These are phyloP conservation scores for Cryptotis parvus DNA, from an alignment of 2,113 vertebrate genomes.

Conservation along the genomic window DNA sequence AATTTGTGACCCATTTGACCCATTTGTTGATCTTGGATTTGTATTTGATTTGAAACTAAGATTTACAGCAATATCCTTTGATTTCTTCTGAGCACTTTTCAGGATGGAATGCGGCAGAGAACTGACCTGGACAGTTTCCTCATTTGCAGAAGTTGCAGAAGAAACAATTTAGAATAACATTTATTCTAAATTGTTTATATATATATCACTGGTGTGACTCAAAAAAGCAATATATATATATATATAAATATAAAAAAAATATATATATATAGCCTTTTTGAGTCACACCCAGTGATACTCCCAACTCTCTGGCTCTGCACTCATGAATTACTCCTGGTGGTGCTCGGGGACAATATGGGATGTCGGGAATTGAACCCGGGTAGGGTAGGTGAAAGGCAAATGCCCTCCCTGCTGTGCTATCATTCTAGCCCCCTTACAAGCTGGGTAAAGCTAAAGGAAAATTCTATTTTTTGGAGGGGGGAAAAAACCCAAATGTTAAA, in stretches of 20 bases:
- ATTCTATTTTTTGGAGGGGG: slow-evolving; percentile 24
- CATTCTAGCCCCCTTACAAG: neutral
- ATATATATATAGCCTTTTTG: too few relatives aligned
- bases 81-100: neutral
- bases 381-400: too few relatives aligned
- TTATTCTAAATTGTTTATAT: too few relatives aligned
- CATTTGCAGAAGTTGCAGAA: slow-evolving; percentile 30
- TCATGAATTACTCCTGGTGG: too few relatives aligned
- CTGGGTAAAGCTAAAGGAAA: slow-evolving; percentile 23
- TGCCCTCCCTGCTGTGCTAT: too few relatives aligned
- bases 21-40: neutral
- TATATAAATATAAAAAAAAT: too few relatives aligned
- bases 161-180: slow-evolving; percentile 40
- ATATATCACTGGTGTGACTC: too few relatives aligned
- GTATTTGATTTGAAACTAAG: slow-evolving; percentile 9
- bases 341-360: too few relatives aligned
- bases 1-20: neutral
- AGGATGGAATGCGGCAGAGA: neutral
- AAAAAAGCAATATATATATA: too few relatives aligned
- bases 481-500: slow-evolving; percentile 32
- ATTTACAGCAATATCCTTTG: neutral
- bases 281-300: too few relatives aligned
- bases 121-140: slow-evolving; percentile 8
- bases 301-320: too few relatives aligned
- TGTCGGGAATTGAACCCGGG: too few relatives aligned